A percentile compares a stretch with the other conserved stretches of the same genome.
Conservation (phyloP, 2,797 vertebrate genomes). For the Stomatorhinus walkeri region DNA sequence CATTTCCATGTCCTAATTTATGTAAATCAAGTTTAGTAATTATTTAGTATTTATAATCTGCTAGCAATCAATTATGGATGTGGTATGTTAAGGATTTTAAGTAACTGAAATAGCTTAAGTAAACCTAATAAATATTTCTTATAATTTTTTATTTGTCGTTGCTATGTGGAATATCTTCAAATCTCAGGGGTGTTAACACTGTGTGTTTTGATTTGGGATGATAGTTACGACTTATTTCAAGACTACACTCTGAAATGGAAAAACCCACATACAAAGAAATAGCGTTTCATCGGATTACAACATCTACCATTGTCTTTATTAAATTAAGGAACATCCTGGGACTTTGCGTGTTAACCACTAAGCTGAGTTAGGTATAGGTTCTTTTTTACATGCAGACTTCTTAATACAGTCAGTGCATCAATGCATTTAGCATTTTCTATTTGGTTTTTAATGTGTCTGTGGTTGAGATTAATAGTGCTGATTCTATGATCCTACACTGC, state of each 20-base stretch:
- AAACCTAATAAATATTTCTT: background rate
- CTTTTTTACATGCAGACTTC: background rate
- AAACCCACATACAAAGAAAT: background rate
- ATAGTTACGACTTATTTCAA: background rate
- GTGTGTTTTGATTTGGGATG: background rate
- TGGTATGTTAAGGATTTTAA: background rate
- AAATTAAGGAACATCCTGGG: background rate
- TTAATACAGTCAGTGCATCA: background rate
- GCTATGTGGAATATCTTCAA: background rate
- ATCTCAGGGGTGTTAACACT: background rate
- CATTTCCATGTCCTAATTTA: background rate
- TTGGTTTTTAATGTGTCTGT: background rate
- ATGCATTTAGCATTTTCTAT: background rate
- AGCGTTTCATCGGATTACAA: background rate
- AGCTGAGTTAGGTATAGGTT: background rate
- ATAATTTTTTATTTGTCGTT: background rate
- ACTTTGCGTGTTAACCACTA: background rate
- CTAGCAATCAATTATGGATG: background rate
- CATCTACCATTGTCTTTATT: background rate
- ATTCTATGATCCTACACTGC: background rate
- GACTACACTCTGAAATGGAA: background rate
- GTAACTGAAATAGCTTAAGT: background rate
- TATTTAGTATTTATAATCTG: constrained; percentile 4
- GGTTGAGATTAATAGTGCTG: background rate
- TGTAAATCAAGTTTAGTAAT: background rate